Conservation (phyloP, 30 jellyfish, hydroid and myxozoan genomes). For the Aurelia aurita complex sp. Pacific region DNA sequence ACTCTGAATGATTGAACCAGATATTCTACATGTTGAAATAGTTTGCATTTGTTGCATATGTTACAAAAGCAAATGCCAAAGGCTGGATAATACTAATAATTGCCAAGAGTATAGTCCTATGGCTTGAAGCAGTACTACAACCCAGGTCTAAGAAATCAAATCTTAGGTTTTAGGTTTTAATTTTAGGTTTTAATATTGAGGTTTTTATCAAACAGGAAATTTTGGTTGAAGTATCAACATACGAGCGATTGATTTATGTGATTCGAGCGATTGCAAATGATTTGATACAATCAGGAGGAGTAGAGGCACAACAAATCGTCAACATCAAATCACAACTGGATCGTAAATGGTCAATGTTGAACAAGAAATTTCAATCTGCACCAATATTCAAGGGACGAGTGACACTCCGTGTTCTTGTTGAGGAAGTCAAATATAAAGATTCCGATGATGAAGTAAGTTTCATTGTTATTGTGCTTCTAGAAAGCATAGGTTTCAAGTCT, state of each 20-base stretch:
- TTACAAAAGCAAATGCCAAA: too few species aligned
- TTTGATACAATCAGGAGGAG: conserved; percentile 67
- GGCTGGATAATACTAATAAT: too few species aligned
- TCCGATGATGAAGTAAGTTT: conserved; percentile 55
- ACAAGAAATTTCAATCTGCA: conserved; percentile 38
- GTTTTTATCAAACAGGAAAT: conserved; percentile 46
- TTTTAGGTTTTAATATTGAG: too few species aligned
- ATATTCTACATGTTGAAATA: too few species aligned
- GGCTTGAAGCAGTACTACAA: too few species aligned
- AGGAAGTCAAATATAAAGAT: conserved; percentile 58
- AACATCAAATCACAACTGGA: conserved; percentile 62
- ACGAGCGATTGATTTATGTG: conserved; percentile 65
- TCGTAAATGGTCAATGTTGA: conserved; percentile 63
- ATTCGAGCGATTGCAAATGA: conserved; percentile 73
- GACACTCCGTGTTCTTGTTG: conserved; percentile 61
- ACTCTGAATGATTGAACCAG: too few species aligned
- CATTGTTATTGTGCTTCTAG: too few species aligned
- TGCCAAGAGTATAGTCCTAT: too few species aligned
- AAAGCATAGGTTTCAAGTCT: too few species aligned
- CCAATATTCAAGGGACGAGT: conserved; percentile 64
- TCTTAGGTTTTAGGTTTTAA: too few species aligned
- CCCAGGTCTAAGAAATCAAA: too few species aligned
- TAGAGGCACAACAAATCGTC: conserved; percentile 52
- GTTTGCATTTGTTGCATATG: too few species aligned
- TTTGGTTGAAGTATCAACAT: conserved; percentile 52